Base-by-base conservation (phyloP, 2,113 vertebrate species). In the Ptyas mucosa region DNA sequence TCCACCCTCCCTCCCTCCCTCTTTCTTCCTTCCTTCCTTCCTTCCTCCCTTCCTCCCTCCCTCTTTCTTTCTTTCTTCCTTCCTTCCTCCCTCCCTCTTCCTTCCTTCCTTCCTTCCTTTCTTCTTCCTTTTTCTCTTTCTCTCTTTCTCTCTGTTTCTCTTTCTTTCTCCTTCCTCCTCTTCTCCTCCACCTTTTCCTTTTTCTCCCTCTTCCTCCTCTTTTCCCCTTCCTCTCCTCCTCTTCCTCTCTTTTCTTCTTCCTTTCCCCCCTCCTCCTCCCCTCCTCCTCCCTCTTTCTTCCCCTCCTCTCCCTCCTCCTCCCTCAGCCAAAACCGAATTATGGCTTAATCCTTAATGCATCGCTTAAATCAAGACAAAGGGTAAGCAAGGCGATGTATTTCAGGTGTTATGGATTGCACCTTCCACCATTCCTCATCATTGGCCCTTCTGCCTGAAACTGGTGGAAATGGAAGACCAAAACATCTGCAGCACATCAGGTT, bases 221-320 rank as follows among this genome's bases (percentile, higher is more conserved):
- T 58, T 8, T 9, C 3, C 8, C 1, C 8, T 23, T 1, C 1
- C 23, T 14, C 5, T 2, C 55, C 6, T 57, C 6, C 5, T 8
- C 55, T 0, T 55, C 5, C 4, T 21, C 5, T n/a, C 7, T 10
- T 5, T 3, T 57, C 21, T 0, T 12, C 26, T 0, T 5, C 26
- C 11, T 64, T 12, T 12, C 1, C 10, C 10, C 10, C 3, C 7
- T 11, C 58, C 10, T 1, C 10, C 6, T 1, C 8, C 2, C 58
- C 10, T 1, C 10, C 6, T 1, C 8, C 2, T 0, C 21, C 43
- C 2, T 9, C 21, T 0, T 21, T 23, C 23, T 9, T 3, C 57
- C 3, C 3, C 24, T 61, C 58, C 9, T 88, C 94, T 90, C 91
- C 46, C 93, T 88, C 95, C 0, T 43, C 96, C 95, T 95, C 24